phyloP scores from a whole-genome alignment of 2,113 vertebrate genomes.

The Serinus canaria region DNA sequence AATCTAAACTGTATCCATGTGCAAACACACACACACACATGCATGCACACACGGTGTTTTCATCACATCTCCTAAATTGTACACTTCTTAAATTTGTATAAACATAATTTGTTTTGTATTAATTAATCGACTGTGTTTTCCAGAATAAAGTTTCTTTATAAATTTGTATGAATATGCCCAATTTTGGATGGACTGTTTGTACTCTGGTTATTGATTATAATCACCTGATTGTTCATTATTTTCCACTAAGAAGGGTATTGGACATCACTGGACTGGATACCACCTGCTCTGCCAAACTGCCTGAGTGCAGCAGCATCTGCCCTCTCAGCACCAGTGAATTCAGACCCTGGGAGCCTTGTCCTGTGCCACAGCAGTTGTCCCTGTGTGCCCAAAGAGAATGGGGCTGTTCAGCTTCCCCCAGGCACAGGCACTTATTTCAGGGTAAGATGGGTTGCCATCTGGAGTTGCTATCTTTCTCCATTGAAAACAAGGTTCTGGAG shows the following conservation, averaged over 20 bases:
- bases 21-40: not conserved
- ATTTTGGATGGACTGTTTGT: not conserved
- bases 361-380: not conserved
- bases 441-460: not conserved
- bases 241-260: not conserved
- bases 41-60: accelerated
- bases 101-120: not conserved
- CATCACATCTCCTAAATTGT: not conserved
- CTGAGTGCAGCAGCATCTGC: not conserved
- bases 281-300: not conserved
- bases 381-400: not conserved
- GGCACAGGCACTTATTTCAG: not conserved
- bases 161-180: not conserved
- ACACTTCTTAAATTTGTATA: not conserved
- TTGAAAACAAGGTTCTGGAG: not conserved
- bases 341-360: not conserved
- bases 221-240: not conserved
- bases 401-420: not conserved
- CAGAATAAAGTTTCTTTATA: not conserved
- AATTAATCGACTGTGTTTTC: not conserved
- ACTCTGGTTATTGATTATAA: not conserved
- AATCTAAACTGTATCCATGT: not conserved
- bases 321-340: not conserved
- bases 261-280: not conserved
- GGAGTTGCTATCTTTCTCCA: not conserved